Conservation (phyloP, 1,140 invertebrate genomes). For the Drosophila micromelanica region DNA sequence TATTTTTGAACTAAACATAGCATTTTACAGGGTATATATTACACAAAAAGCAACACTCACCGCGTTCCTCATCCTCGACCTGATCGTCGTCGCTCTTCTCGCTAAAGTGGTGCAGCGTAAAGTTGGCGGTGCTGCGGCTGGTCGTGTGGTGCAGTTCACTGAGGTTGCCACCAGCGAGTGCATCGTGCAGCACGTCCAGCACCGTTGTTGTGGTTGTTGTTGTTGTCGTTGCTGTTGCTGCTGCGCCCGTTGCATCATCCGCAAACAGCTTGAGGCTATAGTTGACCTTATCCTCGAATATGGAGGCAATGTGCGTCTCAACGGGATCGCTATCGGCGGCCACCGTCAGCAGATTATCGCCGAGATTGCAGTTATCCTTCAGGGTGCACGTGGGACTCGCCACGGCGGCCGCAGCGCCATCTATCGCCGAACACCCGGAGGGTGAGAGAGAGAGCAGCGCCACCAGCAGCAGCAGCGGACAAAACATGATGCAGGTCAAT, state of each 20-base stretch:
- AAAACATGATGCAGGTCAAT: slow-evolving; percentile 1
- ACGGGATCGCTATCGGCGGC: slow-evolving; percentile 54
- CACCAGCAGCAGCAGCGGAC: neutral
- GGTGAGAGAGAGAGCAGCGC: slow-evolving; percentile 1
- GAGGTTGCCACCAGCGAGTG: slow-evolving; percentile 55
- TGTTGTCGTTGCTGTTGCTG: slow-evolving; percentile 11
- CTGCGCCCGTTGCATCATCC: slow-evolving; percentile 43
- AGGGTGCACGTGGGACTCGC: slow-evolving; percentile 69
- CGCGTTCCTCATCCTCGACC: slow-evolving; percentile 67
- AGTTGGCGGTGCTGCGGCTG: slow-evolving; percentile 31
- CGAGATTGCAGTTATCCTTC: slow-evolving; percentile 78
- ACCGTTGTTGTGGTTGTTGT: slow-evolving; percentile 49
- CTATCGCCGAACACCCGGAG: slow-evolving; percentile 27
- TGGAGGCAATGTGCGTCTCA: slow-evolving; percentile 76
- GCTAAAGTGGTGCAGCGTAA: slow-evolving; percentile 52
- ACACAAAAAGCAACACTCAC: slow-evolving; percentile 32
- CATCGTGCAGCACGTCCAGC: slow-evolving; percentile 60
- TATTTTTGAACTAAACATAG: too few species aligned
- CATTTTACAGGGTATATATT: neutral
- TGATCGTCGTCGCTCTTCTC: slow-evolving; percentile 45
- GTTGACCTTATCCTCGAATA: slow-evolving; percentile 83
- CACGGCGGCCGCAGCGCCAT: slow-evolving; percentile 41
- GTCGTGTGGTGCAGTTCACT: slow-evolving; percentile 46
- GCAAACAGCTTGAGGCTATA: slow-evolving; percentile 78
- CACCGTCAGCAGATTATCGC: slow-evolving; percentile 64